Percentiles rank a stretch among this genome's conserved stretches.
These are phyloP conservation scores for Phymorhynchus buccinoides DNA, from an alignment of 1,140 invertebrate species.

Conservation along the genomic window DNA sequence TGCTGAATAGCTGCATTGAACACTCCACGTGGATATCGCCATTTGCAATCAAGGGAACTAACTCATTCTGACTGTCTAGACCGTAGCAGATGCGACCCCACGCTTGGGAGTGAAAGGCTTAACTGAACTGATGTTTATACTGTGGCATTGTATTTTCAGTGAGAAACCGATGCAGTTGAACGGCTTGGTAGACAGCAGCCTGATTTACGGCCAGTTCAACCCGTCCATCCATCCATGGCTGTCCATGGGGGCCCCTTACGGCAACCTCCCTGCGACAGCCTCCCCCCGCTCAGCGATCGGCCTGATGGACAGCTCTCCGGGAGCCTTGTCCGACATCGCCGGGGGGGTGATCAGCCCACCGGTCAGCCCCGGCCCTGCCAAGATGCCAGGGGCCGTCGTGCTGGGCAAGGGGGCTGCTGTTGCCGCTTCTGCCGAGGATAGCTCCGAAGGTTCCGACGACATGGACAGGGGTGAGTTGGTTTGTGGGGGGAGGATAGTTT, in stretches of 20 bases:
- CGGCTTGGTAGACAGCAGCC: slow-evolving; percentile 22
- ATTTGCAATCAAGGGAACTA: too few species aligned
- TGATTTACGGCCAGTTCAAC: neutral
- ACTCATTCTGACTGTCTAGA: too few species aligned
- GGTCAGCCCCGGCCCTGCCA: slow-evolving; percentile 56
- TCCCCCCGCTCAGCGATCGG: slow-evolving; percentile 11
- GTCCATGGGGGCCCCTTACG: neutral
- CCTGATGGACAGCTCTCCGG: neutral
- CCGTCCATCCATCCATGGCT: neutral
- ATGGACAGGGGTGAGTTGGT: slow-evolving; percentile 43
- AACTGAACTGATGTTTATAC: too few species aligned
- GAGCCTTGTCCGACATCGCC: slow-evolving; percentile 1
- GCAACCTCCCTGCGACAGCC: neutral
- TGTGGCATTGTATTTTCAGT: slow-evolving; percentile 2
- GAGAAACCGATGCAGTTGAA: slow-evolving; percentile 31
- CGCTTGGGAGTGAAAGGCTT: too few species aligned
- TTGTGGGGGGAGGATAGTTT: too few species aligned
- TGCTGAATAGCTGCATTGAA: too few species aligned
- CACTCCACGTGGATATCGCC: too few species aligned
- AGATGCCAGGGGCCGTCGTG: slow-evolving; percentile 47
- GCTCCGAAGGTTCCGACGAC: slow-evolving; percentile 42
- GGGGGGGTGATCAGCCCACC: slow-evolving; percentile 46
- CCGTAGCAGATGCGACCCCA: too few species aligned
- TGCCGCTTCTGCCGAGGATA: slow-evolving; percentile 12
- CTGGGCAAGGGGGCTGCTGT: slow-evolving; percentile 27